These are phyloP conservation scores for Phodopus roborovskii DNA, from an alignment of 2,113 vertebrate genomes.

Conservation along the genomic window DNA sequence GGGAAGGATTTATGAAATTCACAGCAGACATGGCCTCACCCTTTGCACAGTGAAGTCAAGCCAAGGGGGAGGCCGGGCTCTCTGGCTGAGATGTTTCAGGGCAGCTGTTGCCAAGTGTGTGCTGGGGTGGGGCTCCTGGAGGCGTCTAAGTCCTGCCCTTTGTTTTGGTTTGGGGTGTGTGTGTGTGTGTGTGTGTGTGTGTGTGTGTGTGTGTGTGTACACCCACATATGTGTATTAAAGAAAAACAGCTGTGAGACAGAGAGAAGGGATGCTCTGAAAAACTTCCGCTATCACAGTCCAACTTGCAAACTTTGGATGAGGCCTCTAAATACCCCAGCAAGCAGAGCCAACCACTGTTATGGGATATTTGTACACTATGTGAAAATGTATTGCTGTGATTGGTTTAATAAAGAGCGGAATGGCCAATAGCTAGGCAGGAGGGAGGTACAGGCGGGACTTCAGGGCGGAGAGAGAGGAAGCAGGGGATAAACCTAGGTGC, in stretches of 20 bases:
- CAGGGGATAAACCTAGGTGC: background rate
- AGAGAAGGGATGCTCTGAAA: background rate
- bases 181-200: background rate
- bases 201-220: background rate
- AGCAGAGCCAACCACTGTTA: background rate
- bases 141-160: accelerated
- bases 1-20: background rate
- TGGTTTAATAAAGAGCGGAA: background rate
- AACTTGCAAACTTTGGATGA: background rate
- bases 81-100: background rate
- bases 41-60: background rate
- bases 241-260: background rate
- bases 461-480: background rate
- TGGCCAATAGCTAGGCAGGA: background rate
- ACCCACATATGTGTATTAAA: background rate
- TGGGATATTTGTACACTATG: background rate
- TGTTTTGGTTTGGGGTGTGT: background rate
- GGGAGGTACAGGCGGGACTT: background rate
- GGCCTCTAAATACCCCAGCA: accelerated
- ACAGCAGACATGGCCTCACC: background rate
- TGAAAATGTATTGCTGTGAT: background rate
- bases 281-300: background rate
- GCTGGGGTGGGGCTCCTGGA: background rate
- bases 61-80: background rate
- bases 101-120: background rate